Conservation (phyloP, 2,888 invertebrate genomes). For the Buathra laborator region DNA sequence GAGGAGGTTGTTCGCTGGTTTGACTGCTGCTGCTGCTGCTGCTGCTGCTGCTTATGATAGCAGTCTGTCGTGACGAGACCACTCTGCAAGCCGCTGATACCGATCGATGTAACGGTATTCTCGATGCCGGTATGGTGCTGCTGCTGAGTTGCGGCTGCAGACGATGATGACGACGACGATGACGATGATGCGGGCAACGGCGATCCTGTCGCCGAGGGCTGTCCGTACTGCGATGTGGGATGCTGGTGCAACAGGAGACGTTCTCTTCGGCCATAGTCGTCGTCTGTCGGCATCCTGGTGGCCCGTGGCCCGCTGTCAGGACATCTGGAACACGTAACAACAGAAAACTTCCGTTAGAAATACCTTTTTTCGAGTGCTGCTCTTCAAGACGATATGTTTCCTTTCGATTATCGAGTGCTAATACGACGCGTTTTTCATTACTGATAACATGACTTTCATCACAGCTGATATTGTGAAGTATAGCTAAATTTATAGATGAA, state of each 20-base stretch:
- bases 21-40: slow-evolving; percentile 81
- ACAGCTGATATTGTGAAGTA: no score
- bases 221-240: slow-evolving; percentile 81
- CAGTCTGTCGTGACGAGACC: slow-evolving; percentile 84
- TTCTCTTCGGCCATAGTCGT: slow-evolving; percentile 86
- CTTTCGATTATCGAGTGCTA: not conserved
- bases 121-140: slow-evolving; percentile 81
- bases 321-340: slow-evolving; percentile 86
- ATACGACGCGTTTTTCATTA: no score
- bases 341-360: not conserved
- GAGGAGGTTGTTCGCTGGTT: slow-evolving; percentile 85
- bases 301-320: slow-evolving; percentile 89
- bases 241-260: slow-evolving; percentile 84
- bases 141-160: slow-evolving; percentile 79
- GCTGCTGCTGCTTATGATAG: slow-evolving; percentile 83
- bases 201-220: slow-evolving; percentile 73
- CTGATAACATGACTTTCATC: no score
- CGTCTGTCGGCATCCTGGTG: slow-evolving; percentile 88
- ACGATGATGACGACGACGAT: slow-evolving; percentile 81
- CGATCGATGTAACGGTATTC: slow-evolving; percentile 74
- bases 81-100: slow-evolving; percentile 79
- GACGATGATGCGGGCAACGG: slow-evolving; percentile 74
- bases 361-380: no score
- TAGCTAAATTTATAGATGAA: no score
- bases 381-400: no score